These are phyloP conservation scores for Parauchenoglanis punctatus DNA, from an alignment of 2,797 vertebrate species.

Conservation along the genomic window DNA sequence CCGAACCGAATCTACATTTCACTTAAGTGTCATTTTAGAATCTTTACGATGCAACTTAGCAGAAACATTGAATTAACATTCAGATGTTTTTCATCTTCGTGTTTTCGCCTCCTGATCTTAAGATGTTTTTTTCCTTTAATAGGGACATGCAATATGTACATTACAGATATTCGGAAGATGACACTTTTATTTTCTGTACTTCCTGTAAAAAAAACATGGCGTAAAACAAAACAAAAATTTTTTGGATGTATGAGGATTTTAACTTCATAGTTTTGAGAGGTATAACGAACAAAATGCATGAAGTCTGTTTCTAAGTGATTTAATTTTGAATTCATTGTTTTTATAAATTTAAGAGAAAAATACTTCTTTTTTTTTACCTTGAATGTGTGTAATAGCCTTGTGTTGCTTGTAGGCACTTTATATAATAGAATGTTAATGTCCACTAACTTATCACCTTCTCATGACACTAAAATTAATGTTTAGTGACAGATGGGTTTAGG, in stretches of 20 bases:
- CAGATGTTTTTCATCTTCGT: slow-evolving; percentile 23
- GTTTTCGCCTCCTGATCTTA: slow-evolving; percentile 44
- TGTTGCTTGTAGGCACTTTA: slow-evolving; percentile 64
- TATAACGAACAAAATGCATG: slow-evolving; percentile 59
- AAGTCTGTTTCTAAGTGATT: slow-evolving; percentile 54
- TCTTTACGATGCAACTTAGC: slow-evolving; percentile 28
- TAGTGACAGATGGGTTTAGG: slow-evolving; percentile 27
- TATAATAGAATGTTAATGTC: slow-evolving; percentile 58
- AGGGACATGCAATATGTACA: slow-evolving; percentile 61
- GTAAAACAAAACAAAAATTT: slow-evolving; percentile 43
- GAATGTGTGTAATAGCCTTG: slow-evolving; percentile 59
- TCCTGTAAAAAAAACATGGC: slow-evolving; percentile 51
- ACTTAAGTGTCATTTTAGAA: slow-evolving; percentile 36
- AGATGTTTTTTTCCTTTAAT: slow-evolving; percentile 45
- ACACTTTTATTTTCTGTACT: slow-evolving; percentile 61
- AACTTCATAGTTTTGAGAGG: slow-evolving; percentile 50
- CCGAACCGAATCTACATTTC: slow-evolving; percentile 19
- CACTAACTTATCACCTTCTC: slow-evolving; percentile 52
- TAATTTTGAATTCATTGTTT: slow-evolving; percentile 55
- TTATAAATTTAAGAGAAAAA: slow-evolving; percentile 57
- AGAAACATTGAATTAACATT: slow-evolving; percentile 37
- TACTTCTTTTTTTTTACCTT: slow-evolving; percentile 55
- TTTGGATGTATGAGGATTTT: slow-evolving; percentile 54
- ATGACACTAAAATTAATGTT: slow-evolving; percentile 49
- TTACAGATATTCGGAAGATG: slow-evolving; percentile 50